A percentile compares a stretch with the other conserved stretches of the same genome.
Conservation (phyloP, 1,140 invertebrate genomes). For the Apis cerana region DNA sequence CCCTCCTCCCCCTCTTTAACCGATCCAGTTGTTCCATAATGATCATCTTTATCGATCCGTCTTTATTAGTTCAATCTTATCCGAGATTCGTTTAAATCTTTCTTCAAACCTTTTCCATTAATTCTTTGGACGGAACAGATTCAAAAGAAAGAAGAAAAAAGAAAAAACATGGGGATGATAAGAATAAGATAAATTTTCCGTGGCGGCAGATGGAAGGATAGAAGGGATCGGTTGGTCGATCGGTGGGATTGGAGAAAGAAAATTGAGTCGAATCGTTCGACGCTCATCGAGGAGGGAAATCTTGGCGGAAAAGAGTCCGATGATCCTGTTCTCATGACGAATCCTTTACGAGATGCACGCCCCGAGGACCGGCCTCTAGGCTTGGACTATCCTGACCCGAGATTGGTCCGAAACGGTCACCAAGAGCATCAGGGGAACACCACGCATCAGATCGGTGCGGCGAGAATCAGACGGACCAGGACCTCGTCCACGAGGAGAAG, state of each 20-base stretch:
- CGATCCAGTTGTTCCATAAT: background rate
- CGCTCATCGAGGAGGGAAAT: slow-evolving; percentile 25
- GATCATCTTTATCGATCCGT: background rate
- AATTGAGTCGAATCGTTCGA: slow-evolving; percentile 41
- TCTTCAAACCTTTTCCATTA: too few species aligned
- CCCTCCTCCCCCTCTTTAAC: slow-evolving; percentile 38
- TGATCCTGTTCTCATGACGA: slow-evolving; percentile 76
- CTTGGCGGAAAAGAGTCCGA: slow-evolving; percentile 26
- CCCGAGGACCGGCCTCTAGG: slow-evolving; percentile 77
- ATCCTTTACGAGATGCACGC: slow-evolving; percentile 78
- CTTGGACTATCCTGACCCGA: slow-evolving; percentile 74
- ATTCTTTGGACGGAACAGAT: too few species aligned
- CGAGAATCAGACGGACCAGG: slow-evolving; percentile 70
- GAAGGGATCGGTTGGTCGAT: background rate
- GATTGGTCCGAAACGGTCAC: slow-evolving; percentile 63
- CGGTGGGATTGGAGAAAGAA: background rate
- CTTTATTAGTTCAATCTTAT: too few species aligned
- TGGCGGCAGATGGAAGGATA: background rate
- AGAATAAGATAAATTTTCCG: background rate
- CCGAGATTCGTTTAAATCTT: background rate
- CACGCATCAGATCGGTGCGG: slow-evolving; percentile 61
- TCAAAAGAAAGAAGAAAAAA: background rate
- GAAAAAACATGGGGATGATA: background rate
- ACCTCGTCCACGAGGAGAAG: slow-evolving; percentile 74
- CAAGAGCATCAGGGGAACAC: slow-evolving; percentile 67